These are phyloP conservation scores for Poecilia gillii DNA, from an alignment of 2,797 vertebrate genomes.

Conservation along the genomic window DNA sequence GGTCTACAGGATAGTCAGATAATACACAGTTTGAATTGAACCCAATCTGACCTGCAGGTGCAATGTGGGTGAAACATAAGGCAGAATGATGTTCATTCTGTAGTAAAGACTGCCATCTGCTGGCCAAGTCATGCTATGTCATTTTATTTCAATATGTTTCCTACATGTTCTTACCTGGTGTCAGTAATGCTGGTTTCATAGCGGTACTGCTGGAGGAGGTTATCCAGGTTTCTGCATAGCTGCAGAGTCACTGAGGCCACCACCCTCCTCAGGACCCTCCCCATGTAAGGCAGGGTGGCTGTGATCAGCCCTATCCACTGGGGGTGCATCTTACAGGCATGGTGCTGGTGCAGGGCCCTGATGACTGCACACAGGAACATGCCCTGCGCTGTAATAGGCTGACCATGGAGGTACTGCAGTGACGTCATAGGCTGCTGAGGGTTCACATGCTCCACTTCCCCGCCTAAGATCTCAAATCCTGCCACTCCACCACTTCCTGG, in stretches of 20 bases:
- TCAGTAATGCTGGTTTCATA: constrained; percentile 92
- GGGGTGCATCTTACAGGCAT: constrained; percentile 97
- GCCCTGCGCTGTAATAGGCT: constrained; percentile 97
- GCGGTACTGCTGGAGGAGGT: constrained; percentile 95
- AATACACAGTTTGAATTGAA: not conserved
- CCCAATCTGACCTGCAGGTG: too few species aligned
- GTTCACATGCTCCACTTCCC: constrained; percentile 92
- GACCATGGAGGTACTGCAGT: constrained; percentile 94
- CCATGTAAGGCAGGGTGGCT: constrained; percentile 97
- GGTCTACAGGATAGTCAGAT: constrained; percentile 78
- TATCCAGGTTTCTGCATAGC: constrained; percentile 97
- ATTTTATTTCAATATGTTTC: not conserved
- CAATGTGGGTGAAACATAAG: not conserved
- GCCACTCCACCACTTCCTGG: constrained; percentile 82
- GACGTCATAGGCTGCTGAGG: constrained; percentile 98
- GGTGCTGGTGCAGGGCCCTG: constrained; percentile 95
- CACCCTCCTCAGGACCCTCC: constrained; percentile 91
- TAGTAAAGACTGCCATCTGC: constrained; percentile 59
- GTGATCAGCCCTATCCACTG: constrained; percentile 98
- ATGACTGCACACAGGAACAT: constrained; percentile 99
- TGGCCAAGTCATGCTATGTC: constrained; percentile 29
- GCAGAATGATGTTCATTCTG: not conserved
- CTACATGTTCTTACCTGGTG: constrained; percentile 82
- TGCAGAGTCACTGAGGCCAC: constrained; percentile 97
- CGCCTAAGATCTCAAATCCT: constrained; percentile 89